Base-by-base conservation (phyloP, 2,113 vertebrate species). In the Bagarius yarrelli region DNA sequence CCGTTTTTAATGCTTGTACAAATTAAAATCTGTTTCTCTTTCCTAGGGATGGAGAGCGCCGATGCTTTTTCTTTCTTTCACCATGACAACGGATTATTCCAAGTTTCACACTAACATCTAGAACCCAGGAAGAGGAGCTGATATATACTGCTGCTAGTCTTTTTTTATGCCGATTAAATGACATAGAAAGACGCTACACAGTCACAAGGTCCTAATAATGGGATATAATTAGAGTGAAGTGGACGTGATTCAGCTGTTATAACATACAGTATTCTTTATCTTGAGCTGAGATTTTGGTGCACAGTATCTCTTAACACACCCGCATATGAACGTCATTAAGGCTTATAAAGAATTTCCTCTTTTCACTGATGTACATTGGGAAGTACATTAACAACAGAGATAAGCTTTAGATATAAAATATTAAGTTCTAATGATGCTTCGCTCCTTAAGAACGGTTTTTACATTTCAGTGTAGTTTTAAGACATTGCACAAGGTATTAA, bases 301-400 rank as follows among this genome's bases (percentile, higher is more conserved):
- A n/a, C 19, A 32, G 80, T 25, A 72, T 83, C 63, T 32, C 32
- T 23, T 60, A 86, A 84, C 86, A 61, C 87, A 89, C 87, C 90
- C 91, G 88, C 90, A 91, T 56, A 87, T 59, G 87, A 90, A 91
- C 88, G 91, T 89, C 85, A 85, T 81, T 75, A 76, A 14, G 25
- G 25, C 47, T 52, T 53, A 12, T 71, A 3, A 70, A 13, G 19
- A 12, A 34, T 32, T 55, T 19, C 27, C 50, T 30, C 30, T 71
- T 71, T 19, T 30, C 25, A 21, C 1, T 30, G 1, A 52, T 73
- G 70, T 23, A 56, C 19, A 23, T 19, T 25, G 25, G 11, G 44
- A 47, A 47, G 44, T 47, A 47, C 9, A 76, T 25, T 81, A 32
- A 72, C 27, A 36, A 18, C 15, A 50, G 53, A 15, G 16, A 34